phyloP scores from a whole-genome alignment of 1,140 invertebrate species.

The Eufriesea mexicana region DNA sequence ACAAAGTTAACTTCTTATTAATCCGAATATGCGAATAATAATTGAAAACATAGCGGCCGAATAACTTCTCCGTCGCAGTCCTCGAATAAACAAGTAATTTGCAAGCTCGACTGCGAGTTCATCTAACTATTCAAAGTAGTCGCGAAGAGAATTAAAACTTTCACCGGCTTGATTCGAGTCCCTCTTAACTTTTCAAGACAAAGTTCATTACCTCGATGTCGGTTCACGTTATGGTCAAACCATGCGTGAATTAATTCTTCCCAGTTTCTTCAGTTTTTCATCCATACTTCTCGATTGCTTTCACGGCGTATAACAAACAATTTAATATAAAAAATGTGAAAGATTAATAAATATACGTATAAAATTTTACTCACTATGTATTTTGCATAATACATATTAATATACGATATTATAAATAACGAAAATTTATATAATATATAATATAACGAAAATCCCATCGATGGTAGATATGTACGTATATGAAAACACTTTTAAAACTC shows the following conservation, averaged over 20 bases:
- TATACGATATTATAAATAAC: no score
- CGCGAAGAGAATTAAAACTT: constrained; percentile 40
- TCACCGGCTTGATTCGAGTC: neutral
- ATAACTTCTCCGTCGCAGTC: neutral
- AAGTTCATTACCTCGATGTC: constrained; percentile 25
- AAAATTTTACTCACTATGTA: no score
- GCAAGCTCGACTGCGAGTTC: neutral
- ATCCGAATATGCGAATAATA: neutral
- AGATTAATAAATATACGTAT: no score
- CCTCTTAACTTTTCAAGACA: neutral
- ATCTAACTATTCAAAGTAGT: constrained; percentile 31
- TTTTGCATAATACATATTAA: no score
- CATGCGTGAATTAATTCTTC: constrained; percentile 4
- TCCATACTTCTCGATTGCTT: neutral
- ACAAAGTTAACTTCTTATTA: neutral
- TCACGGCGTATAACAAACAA: no score
- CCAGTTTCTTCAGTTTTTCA: neutral
- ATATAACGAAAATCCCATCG: no score
- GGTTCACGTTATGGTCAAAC: neutral
- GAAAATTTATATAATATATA: no score
- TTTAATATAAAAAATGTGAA: no score
- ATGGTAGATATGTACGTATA: no score
- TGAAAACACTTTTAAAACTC: no score
- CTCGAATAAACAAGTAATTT: constrained; percentile 30
- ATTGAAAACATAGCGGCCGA: neutral